Conservation (phyloP, 2,113 vertebrate species). For the Nesogale talazaci region DNA sequence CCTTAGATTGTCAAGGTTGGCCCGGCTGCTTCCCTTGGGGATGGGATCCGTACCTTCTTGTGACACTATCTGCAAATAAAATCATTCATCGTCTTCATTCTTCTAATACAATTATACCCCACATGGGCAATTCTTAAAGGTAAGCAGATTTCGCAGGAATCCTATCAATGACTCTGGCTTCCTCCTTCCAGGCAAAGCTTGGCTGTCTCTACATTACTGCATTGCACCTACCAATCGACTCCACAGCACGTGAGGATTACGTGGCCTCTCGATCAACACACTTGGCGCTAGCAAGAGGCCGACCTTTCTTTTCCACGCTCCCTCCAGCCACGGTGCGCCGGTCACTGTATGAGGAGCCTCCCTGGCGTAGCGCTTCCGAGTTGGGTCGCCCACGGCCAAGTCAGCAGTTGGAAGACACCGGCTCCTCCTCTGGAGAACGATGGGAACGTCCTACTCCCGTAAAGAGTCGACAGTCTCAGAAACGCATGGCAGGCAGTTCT, state of each 20-base stretch:
- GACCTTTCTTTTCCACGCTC: background rate
- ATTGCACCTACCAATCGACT: background rate
- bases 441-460: too few species aligned
- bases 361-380: too few species aligned
- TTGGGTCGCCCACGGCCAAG: too few species aligned
- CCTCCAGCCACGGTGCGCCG: background rate
- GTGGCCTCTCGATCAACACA: background rate
- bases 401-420: too few species aligned
- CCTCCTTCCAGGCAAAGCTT: constrained; percentile 14
- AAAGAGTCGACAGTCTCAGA: too few species aligned
- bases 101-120: constrained; percentile 28
- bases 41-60: constrained; percentile 39
- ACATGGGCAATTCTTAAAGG: constrained; percentile 30
- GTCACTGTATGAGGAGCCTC: too few species aligned
- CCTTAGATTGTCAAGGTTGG: constrained; percentile 38
- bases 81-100: constrained; percentile 40
- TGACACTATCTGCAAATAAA: constrained; percentile 13
- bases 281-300: background rate
- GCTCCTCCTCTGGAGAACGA: too few species aligned
- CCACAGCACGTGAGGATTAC: background rate
- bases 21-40: background rate
- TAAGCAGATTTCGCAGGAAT: constrained; percentile 35
- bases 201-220: background rate
- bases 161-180: background rate
- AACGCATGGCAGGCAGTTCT: too few species aligned